Percentiles rank a stretch among this genome's conserved stretches.
Conservation (phyloP, 1,140 invertebrate species). For the Lerema accius region DNA sequence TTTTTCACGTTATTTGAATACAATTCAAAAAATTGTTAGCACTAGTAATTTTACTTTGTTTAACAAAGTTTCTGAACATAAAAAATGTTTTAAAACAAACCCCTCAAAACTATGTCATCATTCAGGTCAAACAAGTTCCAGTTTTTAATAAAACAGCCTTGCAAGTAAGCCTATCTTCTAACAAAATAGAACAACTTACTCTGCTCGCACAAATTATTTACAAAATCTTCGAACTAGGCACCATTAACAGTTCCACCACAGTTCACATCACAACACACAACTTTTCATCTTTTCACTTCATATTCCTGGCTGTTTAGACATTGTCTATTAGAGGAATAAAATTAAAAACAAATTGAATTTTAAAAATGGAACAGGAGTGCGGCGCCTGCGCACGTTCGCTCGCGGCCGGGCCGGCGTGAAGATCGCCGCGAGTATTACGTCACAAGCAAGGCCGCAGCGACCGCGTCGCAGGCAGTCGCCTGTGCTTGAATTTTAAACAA, state of each 20-base stretch:
- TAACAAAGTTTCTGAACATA: too few relatives aligned
- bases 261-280: background rate
- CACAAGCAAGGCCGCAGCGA: conserved; percentile 37
- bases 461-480: conserved; percentile 31
- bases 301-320: background rate
- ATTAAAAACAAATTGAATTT: conserved; percentile 18
- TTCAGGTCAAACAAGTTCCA: background rate
- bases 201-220: background rate
- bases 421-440: conserved; percentile 35
- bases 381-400: conserved; percentile 33
- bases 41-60: too few relatives aligned
- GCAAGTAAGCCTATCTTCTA: background rate
- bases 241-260: conserved; percentile 1
- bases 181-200: conserved; percentile 5
- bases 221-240: conserved; percentile 2
- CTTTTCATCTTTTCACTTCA: background rate
- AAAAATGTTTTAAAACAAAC: too few relatives aligned
- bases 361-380: conserved; percentile 28
- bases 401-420: conserved; percentile 30
- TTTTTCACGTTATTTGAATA: too few relatives aligned
- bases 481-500: conserved; percentile 25
- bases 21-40: too few relatives aligned
- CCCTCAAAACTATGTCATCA: too few relatives aligned
- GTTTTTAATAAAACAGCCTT: background rate
- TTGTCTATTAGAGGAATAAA: background rate